A percentile compares a stretch with the other conserved stretches of the same genome.
Conservation (phyloP, 2,888 invertebrate species). For the Ramazzottius varieornatus region DNA sequence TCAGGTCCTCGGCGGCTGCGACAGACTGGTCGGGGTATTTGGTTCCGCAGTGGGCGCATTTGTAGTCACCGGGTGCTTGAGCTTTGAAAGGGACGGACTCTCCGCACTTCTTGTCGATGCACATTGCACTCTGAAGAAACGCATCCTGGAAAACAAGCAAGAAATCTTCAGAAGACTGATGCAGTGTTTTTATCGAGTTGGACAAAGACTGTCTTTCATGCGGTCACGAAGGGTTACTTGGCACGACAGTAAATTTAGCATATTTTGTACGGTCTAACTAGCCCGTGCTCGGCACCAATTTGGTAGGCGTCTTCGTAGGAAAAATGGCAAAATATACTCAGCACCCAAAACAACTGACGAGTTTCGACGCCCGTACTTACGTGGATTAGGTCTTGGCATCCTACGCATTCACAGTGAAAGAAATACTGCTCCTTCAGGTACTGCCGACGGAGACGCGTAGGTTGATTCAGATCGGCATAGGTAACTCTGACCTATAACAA, state of each 20-base stretch:
- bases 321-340: too few species aligned
- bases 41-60: background rate
- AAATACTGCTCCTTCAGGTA: background rate
- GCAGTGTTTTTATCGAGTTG: too few species aligned
- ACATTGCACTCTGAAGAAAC: background rate
- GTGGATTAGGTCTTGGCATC: background rate
- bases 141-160: slow-evolving; percentile 2
- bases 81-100: background rate
- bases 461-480: background rate
- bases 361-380: too few species aligned
- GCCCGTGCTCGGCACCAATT: too few species aligned
- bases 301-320: too few species aligned
- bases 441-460: background rate
- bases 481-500: background rate
- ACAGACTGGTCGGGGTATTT: background rate
- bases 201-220: too few species aligned
- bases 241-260: too few species aligned
- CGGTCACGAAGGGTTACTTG: too few species aligned
- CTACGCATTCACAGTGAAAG: background rate
- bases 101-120: background rate
- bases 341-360: too few species aligned
- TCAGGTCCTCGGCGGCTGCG: background rate
- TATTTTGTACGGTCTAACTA: too few species aligned
- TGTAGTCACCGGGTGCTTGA: background rate
- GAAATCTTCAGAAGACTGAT: too few species aligned